Base-by-base conservation (phyloP, 1,140 invertebrate species). In the Heliconius hewitsoni region DNA sequence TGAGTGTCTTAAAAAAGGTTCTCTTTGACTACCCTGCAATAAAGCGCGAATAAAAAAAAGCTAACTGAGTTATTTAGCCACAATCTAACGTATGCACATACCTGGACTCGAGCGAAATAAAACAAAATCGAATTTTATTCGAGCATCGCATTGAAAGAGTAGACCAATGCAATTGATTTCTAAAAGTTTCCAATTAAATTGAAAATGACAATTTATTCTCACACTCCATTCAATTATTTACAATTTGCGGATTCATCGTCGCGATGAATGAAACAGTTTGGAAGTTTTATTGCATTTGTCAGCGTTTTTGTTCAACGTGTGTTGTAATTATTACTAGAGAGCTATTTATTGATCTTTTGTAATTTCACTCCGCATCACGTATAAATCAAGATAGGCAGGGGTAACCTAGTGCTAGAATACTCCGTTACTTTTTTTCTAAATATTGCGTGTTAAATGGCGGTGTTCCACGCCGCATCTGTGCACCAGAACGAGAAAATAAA, bases 121-220 rank as follows among this genome's bases (percentile, higher is more conserved):
- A 76, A 81, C 77, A 71, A 79, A 46, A 81, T 82, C 75, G 75
- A 82, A 82, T 84, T 82, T 79, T 76, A 84, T 84, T 75, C 81
- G 66, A 77, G 52, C 72, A 71, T 72, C 74, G 73, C 71, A 80
- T 77, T 74, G 72, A 79, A 73, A 76, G 57, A 46, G 42, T 3
- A 46, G 4, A 46, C 57, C 50, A 76, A 74, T 79, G 78, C 39
- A 75, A 82, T 82, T 77, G 78, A 79, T 82, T 80, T 82, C 72
- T 78, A 82, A 84, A 82, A 81, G 81, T 79, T 79, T 77, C 23
- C 77, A 81, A 84, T 84, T 82, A 81, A 84, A 82, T 74, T 71
- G 78, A 80, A 82, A 73, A 78, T 37, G 57, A 37, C 52, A 81
- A 81, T 81, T 77, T 70, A 81, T 77, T 77, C 76, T 55, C 71